Percentiles rank a stretch among this genome's conserved stretches.
These are phyloP conservation scores for Ancistrus triradiatus DNA, from an alignment of 2,113 vertebrate genomes.

Conservation along the genomic window DNA sequence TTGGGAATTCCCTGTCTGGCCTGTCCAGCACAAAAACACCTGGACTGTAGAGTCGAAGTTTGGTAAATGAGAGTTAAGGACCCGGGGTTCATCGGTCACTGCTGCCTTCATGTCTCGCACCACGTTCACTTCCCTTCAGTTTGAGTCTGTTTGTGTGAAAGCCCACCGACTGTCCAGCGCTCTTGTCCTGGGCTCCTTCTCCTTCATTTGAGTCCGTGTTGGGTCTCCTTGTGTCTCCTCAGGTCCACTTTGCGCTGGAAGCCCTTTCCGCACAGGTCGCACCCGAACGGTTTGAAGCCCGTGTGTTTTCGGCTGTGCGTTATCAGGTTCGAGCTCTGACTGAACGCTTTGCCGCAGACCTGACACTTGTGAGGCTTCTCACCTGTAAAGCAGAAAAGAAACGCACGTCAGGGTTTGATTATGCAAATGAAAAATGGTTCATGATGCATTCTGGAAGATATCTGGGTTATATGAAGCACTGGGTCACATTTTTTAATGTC, in stretches of 20 bases:
- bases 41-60: too few species aligned
- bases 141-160: neutral
- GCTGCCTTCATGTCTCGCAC: too few species aligned
- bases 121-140: too few species aligned
- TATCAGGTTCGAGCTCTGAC: constrained; percentile 98
- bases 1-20: constrained; percentile 13
- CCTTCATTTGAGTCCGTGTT: constrained; percentile 85
- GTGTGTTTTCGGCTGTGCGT: constrained; percentile 98
- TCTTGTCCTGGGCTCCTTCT: too few species aligned
- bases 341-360: constrained; percentile 98
- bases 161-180: neutral
- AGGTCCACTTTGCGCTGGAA: constrained; percentile 98
- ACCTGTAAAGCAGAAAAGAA: constrained; percentile 67
- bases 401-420: too few species aligned
- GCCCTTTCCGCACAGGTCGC: constrained; percentile 92
- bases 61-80: too few species aligned
- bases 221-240: constrained; percentile 91
- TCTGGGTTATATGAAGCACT: too few species aligned
- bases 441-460: too few species aligned
- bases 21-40: too few species aligned
- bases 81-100: too few species aligned
- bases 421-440: too few species aligned
- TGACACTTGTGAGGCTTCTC: constrained; percentile 99
- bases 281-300: constrained; percentile 96
- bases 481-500: too few species aligned